A percentile compares a stretch with the other conserved stretches of the same genome.
These are phyloP conservation scores for Pedionomus torquatus DNA, from an alignment of 2,113 vertebrate genomes.

Conservation along the genomic window DNA sequence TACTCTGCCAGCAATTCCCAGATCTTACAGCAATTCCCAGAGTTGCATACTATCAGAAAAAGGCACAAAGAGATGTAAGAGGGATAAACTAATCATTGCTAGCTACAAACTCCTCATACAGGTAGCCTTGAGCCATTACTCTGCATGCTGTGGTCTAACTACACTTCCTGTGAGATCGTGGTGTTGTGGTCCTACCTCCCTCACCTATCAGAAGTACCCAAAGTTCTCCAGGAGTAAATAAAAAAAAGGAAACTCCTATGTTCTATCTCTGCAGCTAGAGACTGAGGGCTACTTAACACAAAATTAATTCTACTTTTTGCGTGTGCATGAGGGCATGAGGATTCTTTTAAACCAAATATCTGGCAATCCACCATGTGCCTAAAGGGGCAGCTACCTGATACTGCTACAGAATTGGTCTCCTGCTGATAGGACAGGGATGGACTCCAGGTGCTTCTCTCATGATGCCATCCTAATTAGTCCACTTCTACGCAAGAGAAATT, in stretches of 20 bases:
- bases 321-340: background rate
- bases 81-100: background rate
- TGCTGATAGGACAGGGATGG: background rate
- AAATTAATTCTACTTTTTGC: background rate
- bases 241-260: background rate
- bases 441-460: rapidly evolving
- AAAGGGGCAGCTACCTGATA: background rate
- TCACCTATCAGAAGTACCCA: background rate
- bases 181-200: background rate
- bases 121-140: background rate
- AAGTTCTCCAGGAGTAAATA: background rate
- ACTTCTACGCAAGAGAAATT: background rate
- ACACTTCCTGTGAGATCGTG: rapidly evolving
- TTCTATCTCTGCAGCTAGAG: background rate
- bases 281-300: background rate
- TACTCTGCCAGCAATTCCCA: background rate
- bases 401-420: background rate
- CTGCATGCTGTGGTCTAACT: background rate
- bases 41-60: background rate
- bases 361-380: background rate
- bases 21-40: background rate
- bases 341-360: background rate
- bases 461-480: background rate
- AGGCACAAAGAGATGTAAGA: background rate
- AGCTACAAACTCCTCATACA: background rate